Percentiles rank a stretch among this genome's conserved stretches.
These are phyloP conservation scores for Tryphoninae sp. DNA, from an alignment of 2,888 invertebrate genomes.

Conservation along the genomic window DNA sequence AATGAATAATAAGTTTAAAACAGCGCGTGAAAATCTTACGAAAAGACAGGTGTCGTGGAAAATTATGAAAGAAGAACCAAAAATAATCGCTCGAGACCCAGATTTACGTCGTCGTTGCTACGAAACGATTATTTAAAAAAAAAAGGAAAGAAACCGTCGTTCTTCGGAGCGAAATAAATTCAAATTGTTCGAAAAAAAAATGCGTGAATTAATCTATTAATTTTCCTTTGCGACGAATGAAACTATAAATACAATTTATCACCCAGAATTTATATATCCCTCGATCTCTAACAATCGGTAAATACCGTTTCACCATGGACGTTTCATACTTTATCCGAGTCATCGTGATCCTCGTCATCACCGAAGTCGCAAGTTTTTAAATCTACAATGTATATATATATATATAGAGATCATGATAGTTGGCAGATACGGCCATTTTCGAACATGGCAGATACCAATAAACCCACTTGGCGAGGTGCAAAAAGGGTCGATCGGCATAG, in stretches of 20 bases:
- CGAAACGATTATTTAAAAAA: neutral
- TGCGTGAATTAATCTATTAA: too few species aligned
- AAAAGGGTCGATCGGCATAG: conserved; percentile 17
- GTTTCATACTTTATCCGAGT: conserved; percentile 18
- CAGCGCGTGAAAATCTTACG: conserved; percentile 17
- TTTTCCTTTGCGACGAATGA: too few species aligned
- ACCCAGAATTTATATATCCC: neutral
- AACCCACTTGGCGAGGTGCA: conserved; percentile 50
- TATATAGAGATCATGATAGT: conserved; percentile 42
- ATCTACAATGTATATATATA: conserved; percentile 18
- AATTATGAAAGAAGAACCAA: neutral
- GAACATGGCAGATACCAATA: conserved; percentile 56
- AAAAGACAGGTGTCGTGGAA: conserved; percentile 57
- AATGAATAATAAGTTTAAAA: conserved; percentile 26
- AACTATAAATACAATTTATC: neutral
- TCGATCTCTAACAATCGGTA: neutral
- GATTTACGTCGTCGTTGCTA: conserved; percentile 14
- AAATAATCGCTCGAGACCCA: neutral
- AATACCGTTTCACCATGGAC: conserved; percentile 1
- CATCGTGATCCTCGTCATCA: conserved; percentile 40
- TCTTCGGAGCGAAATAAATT: too few species aligned
- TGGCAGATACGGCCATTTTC: conserved; percentile 35
- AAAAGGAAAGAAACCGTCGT: too few species aligned
- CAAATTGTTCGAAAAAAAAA: too few species aligned
- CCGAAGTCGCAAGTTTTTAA: conserved; percentile 18